Evolutionary conservation across 2,888 invertebrate genomes (phyloP), one percentile per base, ranked within the genome.

Genomic region (Villa cingulata): DNA sequence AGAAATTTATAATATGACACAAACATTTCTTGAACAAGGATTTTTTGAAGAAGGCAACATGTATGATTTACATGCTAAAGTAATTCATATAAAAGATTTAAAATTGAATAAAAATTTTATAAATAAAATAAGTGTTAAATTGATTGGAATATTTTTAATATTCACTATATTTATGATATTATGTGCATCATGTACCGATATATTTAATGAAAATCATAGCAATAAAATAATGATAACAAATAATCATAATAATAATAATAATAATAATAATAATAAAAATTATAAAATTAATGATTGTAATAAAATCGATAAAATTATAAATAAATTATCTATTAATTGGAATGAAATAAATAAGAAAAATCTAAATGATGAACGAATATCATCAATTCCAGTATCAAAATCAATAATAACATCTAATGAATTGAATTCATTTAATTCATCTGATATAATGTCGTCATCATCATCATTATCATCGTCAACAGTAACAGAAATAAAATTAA

Each of bases 41-140:
- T 54, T 58, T 9, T 59, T 65, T n/a, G 61, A 63, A 3, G 66
- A 66, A 43, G 62, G 59, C 40, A 63, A 64, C 17, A 58, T 68
- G 4, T 65, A 58, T 44, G 69, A 70, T 41, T 60, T 68, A 27
- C 56, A 59, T 2, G 62, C 67, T 0, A 61, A 69, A 51, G 64
- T 70, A 23, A 50, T 69, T 14, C 63, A 65, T 37, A 63, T 68
- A 48, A 70, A 69, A 52, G 64, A 68, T 54, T 55, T 70, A 19
- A 59, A 63, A 49, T 48, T 68, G 16, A 56, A 57, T 4, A 60
- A 63, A 6, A 57, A 54, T 23, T 69, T 68, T 54, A 62, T 61
- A 41, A 58, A 63, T 41, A 62, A 63, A 9, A 57, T 51, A n/a
- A 68, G 64, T 39, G 55, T 68, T 4, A 62, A 64, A 20, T 44